Evolutionary conservation across 2,888 invertebrate species (phyloP).

Genomic region (Drosophila subsilvestris): DNA sequence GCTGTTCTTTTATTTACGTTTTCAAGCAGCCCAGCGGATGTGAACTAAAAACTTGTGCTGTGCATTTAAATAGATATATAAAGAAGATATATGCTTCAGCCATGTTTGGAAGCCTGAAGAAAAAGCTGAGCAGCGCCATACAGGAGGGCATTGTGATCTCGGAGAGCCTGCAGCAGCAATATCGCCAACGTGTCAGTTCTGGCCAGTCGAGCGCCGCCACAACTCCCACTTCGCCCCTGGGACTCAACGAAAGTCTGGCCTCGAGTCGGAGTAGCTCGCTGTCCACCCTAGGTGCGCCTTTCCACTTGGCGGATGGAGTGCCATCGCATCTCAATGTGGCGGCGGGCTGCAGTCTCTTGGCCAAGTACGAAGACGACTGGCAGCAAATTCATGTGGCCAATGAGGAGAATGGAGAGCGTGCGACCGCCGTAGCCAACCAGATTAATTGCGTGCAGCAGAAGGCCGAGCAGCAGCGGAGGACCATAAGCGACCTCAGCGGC

Average conservation of each 20-base stretch:
- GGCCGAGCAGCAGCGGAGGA: conserved; percentile 65
- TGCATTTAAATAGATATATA: conserved; percentile 3
- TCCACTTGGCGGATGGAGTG: conserved; percentile 63
- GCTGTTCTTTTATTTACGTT: conserved; percentile 65
- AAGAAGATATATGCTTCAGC: not conserved
- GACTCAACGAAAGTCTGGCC: conserved; percentile 46
- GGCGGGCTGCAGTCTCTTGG: conserved; percentile 87
- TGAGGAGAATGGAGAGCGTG: conserved; percentile 87
- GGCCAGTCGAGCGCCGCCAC: conserved; percentile 41
- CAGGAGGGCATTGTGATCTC: conserved; percentile 84
- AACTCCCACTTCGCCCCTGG: conserved; percentile 40
- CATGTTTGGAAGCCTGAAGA: conserved; percentile 85
- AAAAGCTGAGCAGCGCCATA: conserved; percentile 84
- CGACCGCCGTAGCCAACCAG: conserved; percentile 84
- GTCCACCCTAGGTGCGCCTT: conserved; percentile 36
- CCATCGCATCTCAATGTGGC: conserved; percentile 84
- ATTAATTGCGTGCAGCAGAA: conserved; percentile 84
- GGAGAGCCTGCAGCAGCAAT: conserved; percentile 81
- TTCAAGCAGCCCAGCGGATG: conserved; percentile 11
- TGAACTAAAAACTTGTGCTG: conserved; percentile 32
- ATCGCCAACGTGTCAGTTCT: conserved; percentile 72
- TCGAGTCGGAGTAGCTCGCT: conserved; percentile 54
- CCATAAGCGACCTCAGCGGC: conserved; percentile 77
- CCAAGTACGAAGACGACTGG: conserved; percentile 88
- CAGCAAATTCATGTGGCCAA: conserved; percentile 87